Evolutionary conservation across 1,140 invertebrate genomes (phyloP), one percentile per base, ranked within the genome.

Genomic region (Macrobrachium nipponense): DNA sequence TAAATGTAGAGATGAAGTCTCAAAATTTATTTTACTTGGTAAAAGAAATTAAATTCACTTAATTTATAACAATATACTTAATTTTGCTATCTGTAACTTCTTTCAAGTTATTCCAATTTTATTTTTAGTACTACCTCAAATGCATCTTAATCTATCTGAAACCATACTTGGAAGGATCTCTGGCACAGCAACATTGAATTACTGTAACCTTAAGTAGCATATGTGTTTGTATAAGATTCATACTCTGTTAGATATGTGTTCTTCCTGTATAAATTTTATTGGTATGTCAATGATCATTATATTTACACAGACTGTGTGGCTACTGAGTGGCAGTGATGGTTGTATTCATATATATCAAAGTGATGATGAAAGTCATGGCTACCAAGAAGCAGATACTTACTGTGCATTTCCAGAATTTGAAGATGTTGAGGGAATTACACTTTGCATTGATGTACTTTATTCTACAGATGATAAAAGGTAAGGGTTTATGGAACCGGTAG

Each of bases 371-470:
- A 60, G 62, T 36, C 68, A 70, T 15, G 36, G 68, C 11, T 85
- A 85, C 12, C 82, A 85, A 66, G 82, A 85, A 44, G 76, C 70
- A 27, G 76, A 85, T 14, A 15, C 43, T 75, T 85, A 75, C 0
- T 27, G 58, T 18, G 70, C 76, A 51, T 85, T 85, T 64, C 82
- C 82, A 44, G 82, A 85, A 64, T 85, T 85, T 75, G 27, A 17
- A 6, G 27, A 44, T 17, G 51, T 79, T 27, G 51, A 73, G 58
- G 62, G 76, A 11, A 79, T 85, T 61, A 72, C 76, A 10, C 82
- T 85, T 8, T 79, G 76, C 75, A 85, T 85, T 44, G 82, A 85
- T 20, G 44, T 85, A 2, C 78, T 20, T 64, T 85, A 85, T 72
- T 79, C 75, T 11, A 36, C 61, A 18, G 76, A 85, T 23, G 72